Evolutionary conservation across 1,140 invertebrate species (phyloP).

Genomic region (Diploscapter pachys): DNA sequence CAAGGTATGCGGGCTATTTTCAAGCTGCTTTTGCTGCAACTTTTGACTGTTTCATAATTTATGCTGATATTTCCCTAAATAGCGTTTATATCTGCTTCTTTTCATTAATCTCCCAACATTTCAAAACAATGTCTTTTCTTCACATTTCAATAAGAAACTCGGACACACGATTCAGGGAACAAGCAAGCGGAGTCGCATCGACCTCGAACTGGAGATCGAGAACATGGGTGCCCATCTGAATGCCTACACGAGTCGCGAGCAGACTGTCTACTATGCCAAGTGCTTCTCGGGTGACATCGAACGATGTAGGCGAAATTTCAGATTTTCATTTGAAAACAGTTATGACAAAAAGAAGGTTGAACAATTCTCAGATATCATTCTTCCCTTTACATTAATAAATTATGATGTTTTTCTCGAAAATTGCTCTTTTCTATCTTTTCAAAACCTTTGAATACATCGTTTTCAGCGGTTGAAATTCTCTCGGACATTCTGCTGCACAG

Average conservation of each 20-base stretch:
- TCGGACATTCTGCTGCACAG: conserved; percentile 97
- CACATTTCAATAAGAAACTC: conserved; percentile 7
- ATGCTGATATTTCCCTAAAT: no score
- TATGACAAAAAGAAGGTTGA: no score
- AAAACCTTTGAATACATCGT: not conserved
- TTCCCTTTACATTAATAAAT: no score
- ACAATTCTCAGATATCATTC: no score
- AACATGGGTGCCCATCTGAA: conserved; percentile 98
- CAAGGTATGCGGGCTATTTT: conserved; percentile 68
- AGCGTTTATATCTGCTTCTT: no score
- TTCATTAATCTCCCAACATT: not conserved
- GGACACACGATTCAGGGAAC: conserved; percentile 71
- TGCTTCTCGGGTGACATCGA: conserved; percentile 87
- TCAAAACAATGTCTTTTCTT: no score
- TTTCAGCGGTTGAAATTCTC: conserved; percentile 84
- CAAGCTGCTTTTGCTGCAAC: no score
- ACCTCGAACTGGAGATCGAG: conserved; percentile 94
- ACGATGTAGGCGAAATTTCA: conserved; percentile 59
- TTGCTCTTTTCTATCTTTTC: not conserved
- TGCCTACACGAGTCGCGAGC: conserved; percentile 96
- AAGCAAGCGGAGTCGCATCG: conserved; percentile 85
- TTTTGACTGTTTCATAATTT: no score
- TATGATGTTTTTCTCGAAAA: not conserved
- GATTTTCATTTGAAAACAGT: no score
- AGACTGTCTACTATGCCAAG: conserved; percentile 99